Base-by-base conservation (phyloP, 2,888 invertebrate species). In the Melinaea menophilus region DNA sequence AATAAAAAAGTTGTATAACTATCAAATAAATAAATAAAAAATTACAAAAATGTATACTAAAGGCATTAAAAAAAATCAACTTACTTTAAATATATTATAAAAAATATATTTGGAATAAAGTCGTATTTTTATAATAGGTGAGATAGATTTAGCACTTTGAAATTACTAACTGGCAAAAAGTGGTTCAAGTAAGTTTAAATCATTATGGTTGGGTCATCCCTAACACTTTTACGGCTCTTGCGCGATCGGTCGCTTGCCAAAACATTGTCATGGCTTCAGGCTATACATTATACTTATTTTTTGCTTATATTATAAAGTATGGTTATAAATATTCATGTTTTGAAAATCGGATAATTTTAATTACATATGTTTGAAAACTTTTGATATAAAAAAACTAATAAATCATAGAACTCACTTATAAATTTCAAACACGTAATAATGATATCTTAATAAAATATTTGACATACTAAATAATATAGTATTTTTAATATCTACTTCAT, bases 231-330 rank as follows among this genome's bases (percentile, higher is more conserved):
- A 57, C 55, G 56, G 59, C 57, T 46, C 47, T 62, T 55, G 54
- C 45, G 22, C 55, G 63, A 60, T 57, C 57, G 48, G 59, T 60
- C 35, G 54, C 61, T 63, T 62, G 61, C 58, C 59, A 61, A 61
- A 59, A 60, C 41, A 56, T 37, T 58, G 56, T 64, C 58, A 59
- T 61, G 61, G 47, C 61, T 46, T 58, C 37, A 34, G 47, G 48
- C 35, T 55, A 51, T 65, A 65, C 57, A 65, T 65, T 60, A 58
- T 37, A 60, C 47, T 55, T 60, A 65, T 59, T 63, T 54, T 63
- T 56, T 56, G 11, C 51, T 35, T 56, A 58, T 58, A 56, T 48
- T 45, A 62, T 41, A 56, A 51, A 61, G 58, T 56, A 62, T 47
- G 12, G 54, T 33, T 34, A 64, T 60, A 64, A 64, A 60, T 64